Base-by-base conservation (phyloP, 2,113 vertebrate species). In the Tonatia bakeri region DNA sequence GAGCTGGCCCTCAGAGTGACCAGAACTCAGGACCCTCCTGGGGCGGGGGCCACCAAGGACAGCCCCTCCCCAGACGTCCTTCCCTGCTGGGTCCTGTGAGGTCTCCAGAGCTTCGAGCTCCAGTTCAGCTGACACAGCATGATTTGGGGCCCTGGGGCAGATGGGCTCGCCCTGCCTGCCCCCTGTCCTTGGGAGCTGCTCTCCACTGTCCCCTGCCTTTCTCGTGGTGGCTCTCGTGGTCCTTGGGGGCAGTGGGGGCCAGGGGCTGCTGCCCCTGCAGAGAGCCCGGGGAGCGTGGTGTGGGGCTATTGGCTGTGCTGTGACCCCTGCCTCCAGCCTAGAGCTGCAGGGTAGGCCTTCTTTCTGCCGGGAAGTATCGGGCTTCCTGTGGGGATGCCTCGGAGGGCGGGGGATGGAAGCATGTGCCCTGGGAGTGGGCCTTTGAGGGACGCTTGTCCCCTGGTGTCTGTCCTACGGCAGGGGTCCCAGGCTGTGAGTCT, bases 281-380 rank as follows among this genome's bases (percentile, higher is more conserved):
- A 26, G 5, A 54, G 5, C 33, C 64, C 28, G 1, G 84, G 75
- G 61, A 47, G 28, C 0, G 2, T 31, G 80, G 26, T 17, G 20
- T 31, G 69, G 33, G 69, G 24, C 0, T 0, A 1, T 28, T 3
- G 20, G 12, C 1, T 0, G 0, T 10, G n/a, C 9, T 9, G 1
- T 16, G 45, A 36, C 9, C 5, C 26, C 36, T 0, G 11, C 12
- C 15, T 24, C 8, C 19, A 1, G 17, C 5, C 50, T 4, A 28
- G 33, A 33, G 2, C 59, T 31, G 61, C 22, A 13, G 28, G 5
- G n/a, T 2, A 10, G 61, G 36, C 11, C 40, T 13, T 20, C 56
- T n/a, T 81, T 5, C 45, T 56, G 8, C 31, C 24, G 52, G 86
- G 17, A 79, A 36, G 50, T 52, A 14, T 4, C 8, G 19, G 36